Base-by-base conservation (phyloP, 2,888 invertebrate genomes). In the Hanleya hanleyi region DNA sequence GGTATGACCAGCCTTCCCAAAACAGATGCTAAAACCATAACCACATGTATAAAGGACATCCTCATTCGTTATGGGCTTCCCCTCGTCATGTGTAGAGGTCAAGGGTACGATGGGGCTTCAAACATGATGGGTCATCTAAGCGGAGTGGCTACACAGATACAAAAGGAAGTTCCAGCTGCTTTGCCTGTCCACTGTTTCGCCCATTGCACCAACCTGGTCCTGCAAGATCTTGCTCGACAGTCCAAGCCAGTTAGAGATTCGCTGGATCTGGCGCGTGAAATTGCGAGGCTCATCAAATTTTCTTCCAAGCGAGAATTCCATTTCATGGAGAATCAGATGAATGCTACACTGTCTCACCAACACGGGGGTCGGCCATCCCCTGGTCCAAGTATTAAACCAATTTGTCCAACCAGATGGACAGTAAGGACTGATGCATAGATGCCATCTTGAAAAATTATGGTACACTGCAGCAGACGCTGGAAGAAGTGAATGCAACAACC, bases 361-460 rank as follows among this genome's bases (percentile, higher is more conserved):
- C 47, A 67, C 26, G 38, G 33, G 15, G 36, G 65, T 50, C 32
- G 62, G 6, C n/a, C n/a, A n/a, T n/a, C n/a, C n/a, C n/a, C n/a
- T n/a, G n/a, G n/a, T n/a, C n/a, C n/a, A n/a, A n/a, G n/a, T n/a
- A 18, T 73, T 15, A 57, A 49, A 51, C 77, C 70, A 29, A 38
- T 77, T 33, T 77, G 77, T 66, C 77, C 71, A 33, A 77, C 77
- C 15, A 62, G 75, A 57, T 77, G 77, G 73, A 75, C 77, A 15
- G 77, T 70, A 32, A 67, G 75, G 12, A 75, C 73, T 32, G 67
- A 49, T 57, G 65, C 73, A 68, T 75, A 18, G 51, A 29, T 15
- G 47, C 41, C 37, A 67, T 75, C 22, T 51, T 77, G 9, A 66
- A 70, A 50, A 75, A 77, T 57, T 75, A 77, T 61, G 61, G 67